Evolutionary conservation across 2,797 vertebrate genomes (phyloP).

Genomic region (Chaetophractus vellerosus): DNA sequence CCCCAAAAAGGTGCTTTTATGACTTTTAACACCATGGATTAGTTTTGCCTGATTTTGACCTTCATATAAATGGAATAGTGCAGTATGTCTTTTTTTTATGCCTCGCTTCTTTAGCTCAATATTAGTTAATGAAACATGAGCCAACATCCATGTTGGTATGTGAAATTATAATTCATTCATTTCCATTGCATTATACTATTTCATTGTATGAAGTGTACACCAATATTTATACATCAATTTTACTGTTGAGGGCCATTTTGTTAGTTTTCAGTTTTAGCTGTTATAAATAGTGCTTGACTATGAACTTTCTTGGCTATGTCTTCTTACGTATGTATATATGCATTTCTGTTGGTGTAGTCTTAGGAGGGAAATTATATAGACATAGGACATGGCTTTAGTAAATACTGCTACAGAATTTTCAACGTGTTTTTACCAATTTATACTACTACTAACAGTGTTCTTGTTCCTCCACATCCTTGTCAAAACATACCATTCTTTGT

Average conservation of each 20-base stretch:
- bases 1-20: background rate
- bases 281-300: background rate
- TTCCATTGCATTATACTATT: background rate
- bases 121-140: background rate
- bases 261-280: background rate
- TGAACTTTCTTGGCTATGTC: background rate
- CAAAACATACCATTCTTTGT: background rate
- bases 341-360: background rate
- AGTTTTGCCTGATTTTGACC: background rate
- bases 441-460: background rate
- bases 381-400: background rate
- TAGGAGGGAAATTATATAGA: background rate
- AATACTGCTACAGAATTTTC: background rate
- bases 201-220: background rate
- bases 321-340: background rate
- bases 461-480: background rate
- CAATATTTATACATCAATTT: background rate
- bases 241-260: background rate
- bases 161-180: background rate
- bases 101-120: background rate
- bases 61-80: background rate
- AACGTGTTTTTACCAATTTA: background rate
- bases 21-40: background rate
- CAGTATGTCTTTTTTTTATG: background rate
- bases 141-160: background rate